Evolutionary conservation across 2,113 vertebrate genomes (phyloP).

Genomic region (Ochotona curzoniae): DNA sequence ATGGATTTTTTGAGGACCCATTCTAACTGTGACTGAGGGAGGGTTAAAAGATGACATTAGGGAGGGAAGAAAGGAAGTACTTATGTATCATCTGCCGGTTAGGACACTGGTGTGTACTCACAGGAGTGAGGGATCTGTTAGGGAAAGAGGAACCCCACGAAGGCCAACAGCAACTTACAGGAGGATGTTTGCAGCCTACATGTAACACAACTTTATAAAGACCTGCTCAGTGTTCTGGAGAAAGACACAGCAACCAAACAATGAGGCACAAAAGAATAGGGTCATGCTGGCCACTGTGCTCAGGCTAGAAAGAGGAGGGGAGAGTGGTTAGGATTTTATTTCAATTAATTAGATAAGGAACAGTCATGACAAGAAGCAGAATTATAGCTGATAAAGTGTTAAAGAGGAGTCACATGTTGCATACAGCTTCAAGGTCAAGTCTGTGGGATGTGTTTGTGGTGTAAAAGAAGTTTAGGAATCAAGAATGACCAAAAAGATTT

Average conservation of each 20-base stretch:
- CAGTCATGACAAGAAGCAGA: neutral
- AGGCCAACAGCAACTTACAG: neutral
- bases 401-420: neutral
- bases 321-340: neutral
- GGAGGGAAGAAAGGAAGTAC: neutral
- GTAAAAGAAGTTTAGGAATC: slow-evolving; percentile 37
- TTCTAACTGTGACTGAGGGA: too few relatives aligned
- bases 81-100: accelerated
- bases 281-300: accelerated
- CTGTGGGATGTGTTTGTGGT: neutral
- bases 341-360: neutral
- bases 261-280: neutral
- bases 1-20: too few relatives aligned
- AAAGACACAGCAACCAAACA: neutral
- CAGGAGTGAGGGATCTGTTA: neutral
- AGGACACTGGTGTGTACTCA: neutral
- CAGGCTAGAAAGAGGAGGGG: neutral
- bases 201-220: neutral
- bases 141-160: neutral
- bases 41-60: neutral
- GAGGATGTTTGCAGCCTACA: neutral
- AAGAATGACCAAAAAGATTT: slow-evolving; percentile 7
- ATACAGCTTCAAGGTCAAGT: neutral
- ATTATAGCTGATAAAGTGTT: neutral
- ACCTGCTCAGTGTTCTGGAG: neutral